Evolutionary conservation across 2,113 vertebrate species (phyloP), one percentile per base, ranked within the genome.

Genomic region (Leptobrachium ailaonicum): DNA sequence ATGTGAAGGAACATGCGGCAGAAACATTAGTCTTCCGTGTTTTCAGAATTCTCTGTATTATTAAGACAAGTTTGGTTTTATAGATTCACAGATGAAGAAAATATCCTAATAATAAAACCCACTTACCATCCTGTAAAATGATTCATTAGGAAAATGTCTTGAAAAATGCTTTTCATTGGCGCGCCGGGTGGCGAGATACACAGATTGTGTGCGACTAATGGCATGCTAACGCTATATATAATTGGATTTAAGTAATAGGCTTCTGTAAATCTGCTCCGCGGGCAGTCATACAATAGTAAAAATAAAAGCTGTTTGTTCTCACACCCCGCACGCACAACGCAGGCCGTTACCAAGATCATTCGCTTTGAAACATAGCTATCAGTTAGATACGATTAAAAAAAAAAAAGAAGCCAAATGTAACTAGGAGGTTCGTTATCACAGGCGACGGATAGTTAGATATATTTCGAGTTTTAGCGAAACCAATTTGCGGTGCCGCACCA

Each of bases 231-330:
- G 67, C 68, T 3, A 14, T 74, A 11, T 74, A 62, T 76, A 77
- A 77, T 77, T 68, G 75, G 50, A 67, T 68, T 68, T 68, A 58
- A 58, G 74, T 66, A 54, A 41, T 66, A 64, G 66, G 45, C 41
- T 62, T 42, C 40, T 43, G 41, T 10, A 74, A 74, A 60, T 14
- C 10, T 7, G 8, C 45, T 50, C 73, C 41, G 44, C 44, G 11
- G 62, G 62, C 20, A 14, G 56, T 14, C 56, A 50, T 50, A 50
- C 47, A 50, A 50, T 50, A 50, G 47, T 50, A 50, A 50, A 50
- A 50, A 50, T 50, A 50, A 50, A 32, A 50, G 47, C 47, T 50
- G 47, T 50, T 50, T 8, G 47, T 50, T 50, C 47, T 50, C 47
- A 50, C 8, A 50, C 47, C 47, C 47, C 47, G 8, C 47, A 50